Evolutionary conservation across 2,797 vertebrate genomes (phyloP), one percentile per base, ranked within the genome.

Genomic region (Pyrocephalus nanus): DNA sequence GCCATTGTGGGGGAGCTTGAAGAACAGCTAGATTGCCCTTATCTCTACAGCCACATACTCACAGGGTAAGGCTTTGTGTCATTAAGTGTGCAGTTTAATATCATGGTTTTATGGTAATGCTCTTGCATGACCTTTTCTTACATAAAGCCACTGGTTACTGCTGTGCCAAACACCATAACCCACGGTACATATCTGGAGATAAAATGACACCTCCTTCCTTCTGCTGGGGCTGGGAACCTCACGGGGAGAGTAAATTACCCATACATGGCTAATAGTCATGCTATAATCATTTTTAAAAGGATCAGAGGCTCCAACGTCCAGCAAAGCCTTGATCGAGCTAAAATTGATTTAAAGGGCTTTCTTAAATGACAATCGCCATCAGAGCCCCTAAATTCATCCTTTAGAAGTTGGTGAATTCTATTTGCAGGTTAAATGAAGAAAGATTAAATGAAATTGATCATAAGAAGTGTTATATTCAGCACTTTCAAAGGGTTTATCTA

Each of bases 21-120:
- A 32, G 15, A 82, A 32, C 48, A 70, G 58, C 16, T 72, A 29
- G 4, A 51, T 32, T 71, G 26, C 30, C 57, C 78, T 91, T 95
- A 93, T 94, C 92, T 95, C 84, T 25, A 40, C 61, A 55, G 83
- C 65, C 86, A 73, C 40, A 32, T 25, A 69, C 18, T 27, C 61
- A 26, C 45, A 61, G 61, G 1, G 20, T 27, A 51, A 76, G 73
- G 51, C 72, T 77, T 57, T 32, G 27, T 69, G 69, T 34, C 43
- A 51, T 69, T 89, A 91, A 74, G 53, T 26, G 43, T 45, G 60
- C 60, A 54, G 45, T 5, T 1, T 6, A 65, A 65, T 4, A 5
- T 32, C 85, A 82, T 38, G 72, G 86, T 14, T 89, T 96, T 81
- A 91, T 90, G 80, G 70, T 66, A 92, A 93, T 55, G 76, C 38